Percentiles rank a stretch among this genome's conserved stretches.
Evolutionary conservation across 37 sponge, comb jelly and placozoan species (phyloP).

Genomic region (Agelas oroides): DNA sequence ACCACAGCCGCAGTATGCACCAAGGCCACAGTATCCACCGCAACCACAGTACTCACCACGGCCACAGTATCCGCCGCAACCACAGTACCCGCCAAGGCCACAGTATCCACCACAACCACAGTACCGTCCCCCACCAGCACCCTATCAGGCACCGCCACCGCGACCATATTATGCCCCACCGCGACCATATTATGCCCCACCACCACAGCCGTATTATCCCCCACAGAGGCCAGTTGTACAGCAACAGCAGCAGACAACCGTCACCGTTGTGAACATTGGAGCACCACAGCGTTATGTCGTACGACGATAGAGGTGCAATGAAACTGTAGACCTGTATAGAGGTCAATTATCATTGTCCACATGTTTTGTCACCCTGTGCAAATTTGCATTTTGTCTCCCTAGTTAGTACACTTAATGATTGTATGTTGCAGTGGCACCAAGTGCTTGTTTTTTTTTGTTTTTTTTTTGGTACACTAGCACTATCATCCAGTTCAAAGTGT

Average conservation of each 20-base stretch:
- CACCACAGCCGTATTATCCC: slow-evolving; percentile 22
- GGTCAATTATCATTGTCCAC: too few relatives aligned
- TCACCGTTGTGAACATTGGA: slow-evolving; percentile 20
- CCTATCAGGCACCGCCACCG: not conserved
- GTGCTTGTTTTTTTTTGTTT: too few relatives aligned
- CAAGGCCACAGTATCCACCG: not conserved
- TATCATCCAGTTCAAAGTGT: too few relatives aligned
- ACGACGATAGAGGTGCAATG: too few relatives aligned
- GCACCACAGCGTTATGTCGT: not conserved
- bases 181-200: slow-evolving; percentile 5
- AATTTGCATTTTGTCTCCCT: too few relatives aligned
- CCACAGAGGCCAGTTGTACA: not conserved
- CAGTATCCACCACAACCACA: slow-evolving; percentile 3
- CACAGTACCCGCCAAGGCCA: not conserved
- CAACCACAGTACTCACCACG: slow-evolving; percentile 1
- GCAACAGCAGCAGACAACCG: slow-evolving; percentile 2
- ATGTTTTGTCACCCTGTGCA: too few relatives aligned
- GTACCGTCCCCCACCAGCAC: not conserved
- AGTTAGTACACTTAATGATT: too few relatives aligned
- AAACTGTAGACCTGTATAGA: too few relatives aligned
- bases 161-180: not conserved
- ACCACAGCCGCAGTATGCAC: slow-evolving; percentile 11
- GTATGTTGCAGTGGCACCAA: too few relatives aligned
- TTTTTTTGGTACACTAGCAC: too few relatives aligned
- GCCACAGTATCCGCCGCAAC: not conserved